Conservation (phyloP, 2,797 vertebrate genomes). For the Catamblyrhynchus diadema region DNA sequence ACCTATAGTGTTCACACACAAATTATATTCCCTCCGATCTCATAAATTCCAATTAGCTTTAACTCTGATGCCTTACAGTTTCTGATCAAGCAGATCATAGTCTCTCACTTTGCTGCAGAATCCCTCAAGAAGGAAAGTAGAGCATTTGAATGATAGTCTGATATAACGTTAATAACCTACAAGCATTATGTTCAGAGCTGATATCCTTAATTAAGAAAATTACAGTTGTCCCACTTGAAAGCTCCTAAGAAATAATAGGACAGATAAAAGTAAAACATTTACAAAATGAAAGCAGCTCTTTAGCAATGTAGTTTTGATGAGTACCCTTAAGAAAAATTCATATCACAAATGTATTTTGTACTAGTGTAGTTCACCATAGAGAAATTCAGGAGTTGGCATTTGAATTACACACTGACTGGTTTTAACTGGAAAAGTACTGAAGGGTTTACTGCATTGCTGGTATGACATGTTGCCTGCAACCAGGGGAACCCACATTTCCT, state of each 20-base stretch:
- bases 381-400: neutral
- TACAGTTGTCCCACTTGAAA: neutral
- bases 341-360: neutral
- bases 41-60: slow-evolving; percentile 41
- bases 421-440: neutral
- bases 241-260: neutral
- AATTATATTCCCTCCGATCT: neutral
- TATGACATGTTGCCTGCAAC: neutral
- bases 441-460: neutral
- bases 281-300: neutral
- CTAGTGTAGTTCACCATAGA: neutral
- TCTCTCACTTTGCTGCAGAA: neutral
- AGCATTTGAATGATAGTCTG: neutral
- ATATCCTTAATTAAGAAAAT: slow-evolving; percentile 9
- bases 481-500: neutral
- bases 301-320: neutral
- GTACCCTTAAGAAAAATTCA: neutral
- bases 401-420: neutral
- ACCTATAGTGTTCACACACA: neutral
- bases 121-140: neutral
- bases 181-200: neutral
- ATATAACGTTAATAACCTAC: neutral
- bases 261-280: neutral
- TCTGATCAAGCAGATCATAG: neutral
- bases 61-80: neutral